A percentile compares a stretch with the other conserved stretches of the same genome.
phyloP scores from a whole-genome alignment of 2,113 vertebrate genomes.

The Syngnathus floridae region DNA sequence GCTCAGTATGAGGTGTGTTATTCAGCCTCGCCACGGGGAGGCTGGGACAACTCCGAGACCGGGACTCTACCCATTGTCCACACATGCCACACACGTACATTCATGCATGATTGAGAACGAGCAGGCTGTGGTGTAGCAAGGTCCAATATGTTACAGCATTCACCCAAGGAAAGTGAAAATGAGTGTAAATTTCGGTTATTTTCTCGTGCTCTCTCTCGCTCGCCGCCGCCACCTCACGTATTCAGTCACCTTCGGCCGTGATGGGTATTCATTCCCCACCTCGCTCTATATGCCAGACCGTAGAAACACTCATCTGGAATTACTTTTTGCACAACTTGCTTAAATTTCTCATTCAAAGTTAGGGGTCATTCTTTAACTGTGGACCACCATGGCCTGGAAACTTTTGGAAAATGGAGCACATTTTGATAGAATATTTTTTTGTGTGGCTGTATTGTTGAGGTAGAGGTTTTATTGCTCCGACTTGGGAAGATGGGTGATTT shows the following conservation, averaged over 20 bases:
- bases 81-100: conserved; percentile 48
- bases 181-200: conserved; percentile 78
- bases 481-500: background rate
- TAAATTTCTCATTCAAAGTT: conserved; percentile 7
- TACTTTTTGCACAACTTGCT: conserved; percentile 22
- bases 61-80: conserved; percentile 71
- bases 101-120: conserved; percentile 39
- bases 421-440: conserved; percentile 1
- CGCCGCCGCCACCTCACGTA: conserved; percentile 51
- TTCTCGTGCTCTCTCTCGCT: conserved; percentile 61
- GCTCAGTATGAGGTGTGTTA: conserved; percentile 71
- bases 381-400: background rate
- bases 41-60: conserved; percentile 60
- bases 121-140: conserved; percentile 50
- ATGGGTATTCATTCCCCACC: conserved; percentile 38
- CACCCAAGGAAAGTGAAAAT: conserved; percentile 78
- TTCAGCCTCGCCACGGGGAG: conserved; percentile 72
- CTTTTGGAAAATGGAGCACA: background rate
- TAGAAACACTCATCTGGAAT: conserved; percentile 19
- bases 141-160: conserved; percentile 71
- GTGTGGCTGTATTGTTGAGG: background rate
- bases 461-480: background rate
- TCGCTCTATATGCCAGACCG: conserved; percentile 11
- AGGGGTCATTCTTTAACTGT: background rate
- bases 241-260: conserved; percentile 52